Percentiles rank a stretch among this genome's conserved stretches.
Conservation (phyloP, 2,113 vertebrate species). For the Chitala chitala region DNA sequence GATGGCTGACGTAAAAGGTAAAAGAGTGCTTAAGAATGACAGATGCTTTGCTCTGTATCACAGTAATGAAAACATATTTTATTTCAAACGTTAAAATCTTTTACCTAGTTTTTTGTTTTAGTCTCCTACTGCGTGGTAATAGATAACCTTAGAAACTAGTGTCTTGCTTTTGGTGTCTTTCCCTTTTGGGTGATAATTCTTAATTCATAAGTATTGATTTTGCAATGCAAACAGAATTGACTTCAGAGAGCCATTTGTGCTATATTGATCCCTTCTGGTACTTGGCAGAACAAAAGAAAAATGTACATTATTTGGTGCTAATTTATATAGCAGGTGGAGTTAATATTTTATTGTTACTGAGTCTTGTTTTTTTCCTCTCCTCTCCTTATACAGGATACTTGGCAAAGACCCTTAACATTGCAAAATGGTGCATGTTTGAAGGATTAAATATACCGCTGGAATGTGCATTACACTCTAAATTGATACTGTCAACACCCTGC, state of each 20-base stretch:
- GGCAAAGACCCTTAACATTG: constrained; percentile 40
- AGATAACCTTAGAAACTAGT: background rate
- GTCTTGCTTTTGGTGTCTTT: constrained; percentile 30
- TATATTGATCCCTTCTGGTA: constrained; percentile 47
- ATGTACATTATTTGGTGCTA: constrained; percentile 44
- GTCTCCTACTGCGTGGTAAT: background rate
- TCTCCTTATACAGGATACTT: constrained; percentile 42
- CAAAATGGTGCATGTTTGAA: constrained; percentile 36
- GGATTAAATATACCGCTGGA: constrained; percentile 46
- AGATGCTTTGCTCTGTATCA: background rate
- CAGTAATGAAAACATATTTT: constrained; percentile 12
- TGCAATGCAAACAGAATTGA: constrained; percentile 43
- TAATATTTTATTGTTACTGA: constrained; percentile 57
- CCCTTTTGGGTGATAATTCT: constrained; percentile 26
- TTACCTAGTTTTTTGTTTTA: constrained; percentile 26
- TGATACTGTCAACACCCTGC: constrained; percentile 53
- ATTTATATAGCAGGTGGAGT: constrained; percentile 49
- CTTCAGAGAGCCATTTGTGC: constrained; percentile 37
- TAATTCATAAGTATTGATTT: constrained; percentile 49
- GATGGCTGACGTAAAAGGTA: background rate
- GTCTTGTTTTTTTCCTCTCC: constrained; percentile 32
- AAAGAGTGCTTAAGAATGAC: background rate
- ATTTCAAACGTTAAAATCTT: background rate
- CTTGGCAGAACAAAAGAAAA: constrained; percentile 39
- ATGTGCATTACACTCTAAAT: constrained; percentile 55